Evolutionary conservation across 1,140 invertebrate genomes (phyloP), one percentile per base, ranked within the genome.

Genomic region (Drosophila ficusphila): DNA sequence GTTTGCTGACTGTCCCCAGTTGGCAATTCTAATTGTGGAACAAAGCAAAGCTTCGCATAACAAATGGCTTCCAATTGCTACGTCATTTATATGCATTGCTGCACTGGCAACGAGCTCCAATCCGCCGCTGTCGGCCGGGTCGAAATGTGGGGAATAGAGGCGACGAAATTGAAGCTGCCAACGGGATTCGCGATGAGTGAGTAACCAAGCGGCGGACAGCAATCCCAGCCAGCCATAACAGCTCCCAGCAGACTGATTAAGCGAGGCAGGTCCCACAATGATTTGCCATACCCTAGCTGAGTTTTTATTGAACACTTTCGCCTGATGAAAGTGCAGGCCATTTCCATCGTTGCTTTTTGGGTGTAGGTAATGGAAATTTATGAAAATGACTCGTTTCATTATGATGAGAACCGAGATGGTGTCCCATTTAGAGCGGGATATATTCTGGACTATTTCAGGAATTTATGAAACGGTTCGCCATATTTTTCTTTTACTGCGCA

Each of bases 71-170:
- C 44, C 69, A 76, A 74, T 82, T 71, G 56, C 79, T 51, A 36
- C 60, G 64, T 41, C 77, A 88, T 86, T 86, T 86, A 54, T 86
- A 86, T 88, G 82, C 81, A 79, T 70, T 77, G 82, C 68, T 76
- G 82, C 68, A 81, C 52, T 61, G 57, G 18, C 52, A 29, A 33
- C 46, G 39, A 42, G 52, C 53, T 57, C 29, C 38, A 38, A 67
- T 44, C 34, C 39, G 33, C 34, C 19, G 23, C 18, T 18, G 34
- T 36, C 42, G n/a, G 19, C 19, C 21, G 5, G 39, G 39, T 23
- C 8, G 21, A 7, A 52, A 57, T 61, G 52, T 57, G 42, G 44
- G 19, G 64, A 57, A 65, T 62, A 70, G 77, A 64, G 62, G 77
- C 78, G 69, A 65, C 52, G 62, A 70, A 88, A 88, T 86, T 86